Base-by-base conservation (phyloP, 2,888 invertebrate genomes). In the Drosophila mayaguana region DNA sequence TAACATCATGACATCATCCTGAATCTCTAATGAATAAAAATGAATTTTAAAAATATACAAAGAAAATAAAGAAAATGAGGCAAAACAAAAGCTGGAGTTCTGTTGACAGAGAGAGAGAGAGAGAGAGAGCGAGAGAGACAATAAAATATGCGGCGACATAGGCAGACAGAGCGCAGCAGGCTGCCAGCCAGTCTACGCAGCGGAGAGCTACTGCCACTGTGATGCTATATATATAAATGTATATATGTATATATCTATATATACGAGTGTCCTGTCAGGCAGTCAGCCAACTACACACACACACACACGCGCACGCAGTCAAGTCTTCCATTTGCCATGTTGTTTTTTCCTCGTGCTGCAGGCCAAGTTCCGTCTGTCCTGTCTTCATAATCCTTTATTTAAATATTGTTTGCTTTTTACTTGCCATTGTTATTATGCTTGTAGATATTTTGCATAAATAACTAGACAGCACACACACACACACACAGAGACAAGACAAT, bases 391-490 rank as follows among this genome's bases (percentile, higher is more conserved):
- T 83, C 86, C 88, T 83, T 88, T 88, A 88, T 88, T 83, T 78
- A 88, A 83, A 83, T 88, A 85, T 86, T 80, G 75, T 78, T 71
- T 83, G 78, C 72, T 75, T 71, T 79, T 73, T 86, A 88, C 88
- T 88, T 83, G 87, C 66, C 69, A 64, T 78, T 76, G 81, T 78
- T 80, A 78, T 83, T 83, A 72, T 80, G 85, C 80, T 81, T 73
- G 81, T 69, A 78, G 81, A 72, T 86, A 88, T 86, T 88, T 84
- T 86, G 76, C 78, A 84, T 86, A 84, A 86, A 86, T 84, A 86
- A 86, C 89, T 75, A 78, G 68, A 72, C 71, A 72, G 48, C 46
- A 80, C 54, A 63, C 48, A 57, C 32, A 50, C 40, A 54, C 40
- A 55, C 62, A 54, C 22, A 25, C 53, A 75, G 78, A 62, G 14